A percentile compares a stretch with the other conserved stretches of the same genome.
These are phyloP conservation scores for Lasioglossum zephyrum DNA, from an alignment of 2,888 invertebrate genomes.

Conservation along the genomic window DNA sequence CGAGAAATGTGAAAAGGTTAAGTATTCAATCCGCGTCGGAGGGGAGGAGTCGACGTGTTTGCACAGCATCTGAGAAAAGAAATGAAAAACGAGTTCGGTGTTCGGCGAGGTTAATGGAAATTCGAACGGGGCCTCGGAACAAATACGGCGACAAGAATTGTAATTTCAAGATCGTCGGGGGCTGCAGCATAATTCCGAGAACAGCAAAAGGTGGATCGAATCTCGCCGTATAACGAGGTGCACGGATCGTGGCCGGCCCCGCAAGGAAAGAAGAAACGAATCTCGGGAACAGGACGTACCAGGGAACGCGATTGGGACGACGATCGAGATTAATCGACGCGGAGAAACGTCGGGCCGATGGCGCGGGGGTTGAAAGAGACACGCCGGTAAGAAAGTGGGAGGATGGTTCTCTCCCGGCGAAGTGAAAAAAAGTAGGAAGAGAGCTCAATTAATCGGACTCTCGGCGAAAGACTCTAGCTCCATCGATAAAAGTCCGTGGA, in stretches of 20 bases:
- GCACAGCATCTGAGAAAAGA: not conserved
- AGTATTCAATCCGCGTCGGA: not conserved
- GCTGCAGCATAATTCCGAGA: not conserved
- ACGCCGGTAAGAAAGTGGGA: constrained; percentile 56
- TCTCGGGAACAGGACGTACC: constrained; percentile 42
- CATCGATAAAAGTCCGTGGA: constrained; percentile 78
- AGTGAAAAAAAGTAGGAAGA: constrained; percentile 67
- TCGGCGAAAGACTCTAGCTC: constrained; percentile 67
- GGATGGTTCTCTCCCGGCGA: constrained; percentile 52
- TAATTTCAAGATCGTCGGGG: not conserved
- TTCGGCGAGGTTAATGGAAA: constrained; percentile 9
- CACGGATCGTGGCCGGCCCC: constrained; percentile 30
- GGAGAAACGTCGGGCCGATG: constrained; percentile 29
- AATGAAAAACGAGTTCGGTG: not conserved
- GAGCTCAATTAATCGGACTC: constrained; percentile 73
- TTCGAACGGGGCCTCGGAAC: not conserved
- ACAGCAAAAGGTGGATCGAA: not conserved
- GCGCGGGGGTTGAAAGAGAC: constrained; percentile 56
- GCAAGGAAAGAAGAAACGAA: constrained; percentile 42
- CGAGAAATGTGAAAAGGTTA: not conserved
- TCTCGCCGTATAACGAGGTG: not conserved
- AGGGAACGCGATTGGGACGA: constrained; percentile 58
- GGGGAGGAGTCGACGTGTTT: not conserved
- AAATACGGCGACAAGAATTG: constrained; percentile 8
- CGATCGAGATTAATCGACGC: constrained; percentile 71